Conservation (phyloP, 2,888 invertebrate genomes). For the Spodoptera picta region DNA sequence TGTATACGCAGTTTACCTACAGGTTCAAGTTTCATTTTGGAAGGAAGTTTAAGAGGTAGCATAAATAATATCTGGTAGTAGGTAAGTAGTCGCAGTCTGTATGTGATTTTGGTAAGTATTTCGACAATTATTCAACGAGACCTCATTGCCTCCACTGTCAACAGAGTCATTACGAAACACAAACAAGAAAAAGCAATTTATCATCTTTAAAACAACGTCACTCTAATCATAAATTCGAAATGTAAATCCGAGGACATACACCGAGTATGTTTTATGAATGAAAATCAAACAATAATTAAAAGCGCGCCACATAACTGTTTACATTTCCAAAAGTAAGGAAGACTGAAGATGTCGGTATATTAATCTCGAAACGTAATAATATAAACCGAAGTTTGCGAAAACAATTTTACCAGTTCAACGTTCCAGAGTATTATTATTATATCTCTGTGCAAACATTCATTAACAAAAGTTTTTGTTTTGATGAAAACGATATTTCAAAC, state of each 20-base stretch:
- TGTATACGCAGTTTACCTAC: too few relatives aligned
- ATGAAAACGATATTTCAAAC: slow-evolving; percentile 58
- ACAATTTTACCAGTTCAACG: slow-evolving; percentile 45
- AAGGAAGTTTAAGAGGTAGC: too few relatives aligned
- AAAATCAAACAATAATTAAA: slow-evolving; percentile 28
- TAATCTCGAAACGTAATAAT: slow-evolving; percentile 37
- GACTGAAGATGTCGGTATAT: slow-evolving; percentile 38
- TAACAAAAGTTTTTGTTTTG: slow-evolving; percentile 56
- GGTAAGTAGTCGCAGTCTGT: too few relatives aligned
- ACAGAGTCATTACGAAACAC: not conserved
- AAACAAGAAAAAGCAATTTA: not conserved
- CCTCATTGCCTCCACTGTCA: too few relatives aligned
- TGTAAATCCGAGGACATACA: not conserved
- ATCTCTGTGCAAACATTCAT: slow-evolving; percentile 52
- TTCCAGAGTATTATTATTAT: slow-evolving; percentile 51
- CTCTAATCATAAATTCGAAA: not conserved
- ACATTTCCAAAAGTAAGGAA: slow-evolving; percentile 22
- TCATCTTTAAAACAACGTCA: slow-evolving; percentile 3
- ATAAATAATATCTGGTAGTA: too few relatives aligned
- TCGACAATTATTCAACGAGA: too few relatives aligned
- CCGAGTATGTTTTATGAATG: not conserved
- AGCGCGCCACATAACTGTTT: slow-evolving; percentile 3
- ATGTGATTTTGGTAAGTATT: too few relatives aligned
- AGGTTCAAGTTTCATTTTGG: too few relatives aligned
- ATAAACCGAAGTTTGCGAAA: slow-evolving; percentile 34